Evolutionary conservation across 2,888 invertebrate species (phyloP).

Genomic region (Aricia artaxerxes): DNA sequence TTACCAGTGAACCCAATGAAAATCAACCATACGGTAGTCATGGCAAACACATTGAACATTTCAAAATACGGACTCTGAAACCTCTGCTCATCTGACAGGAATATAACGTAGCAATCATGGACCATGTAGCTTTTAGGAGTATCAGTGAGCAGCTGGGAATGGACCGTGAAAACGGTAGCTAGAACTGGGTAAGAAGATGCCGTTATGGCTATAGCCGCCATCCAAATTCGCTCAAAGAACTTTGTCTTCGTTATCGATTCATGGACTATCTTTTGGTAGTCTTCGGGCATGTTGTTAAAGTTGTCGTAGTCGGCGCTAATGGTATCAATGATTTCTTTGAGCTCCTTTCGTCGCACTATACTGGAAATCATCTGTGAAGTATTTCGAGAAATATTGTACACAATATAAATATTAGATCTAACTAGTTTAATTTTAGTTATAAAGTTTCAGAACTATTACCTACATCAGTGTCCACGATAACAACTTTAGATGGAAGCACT

Average conservation of each 20-base stretch:
- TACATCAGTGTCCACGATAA: too few species aligned
- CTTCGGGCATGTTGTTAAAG: conserved; percentile 40
- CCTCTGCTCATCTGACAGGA: conserved; percentile 38
- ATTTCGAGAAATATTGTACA: not conserved
- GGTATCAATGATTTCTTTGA: conserved; percentile 38
- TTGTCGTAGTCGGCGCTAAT: conserved; percentile 41
- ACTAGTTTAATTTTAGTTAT: too few species aligned
- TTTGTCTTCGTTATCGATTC: conserved; percentile 38
- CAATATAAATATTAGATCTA: too few species aligned
- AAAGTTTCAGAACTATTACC: too few species aligned
- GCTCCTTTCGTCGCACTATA: conserved; percentile 38
- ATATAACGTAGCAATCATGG: conserved; percentile 40
- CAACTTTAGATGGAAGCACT: too few species aligned
- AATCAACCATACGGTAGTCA: conserved; percentile 35
- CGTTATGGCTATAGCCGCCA: conserved; percentile 32
- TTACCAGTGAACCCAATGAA: conserved; percentile 42
- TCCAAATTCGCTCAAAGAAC: conserved; percentile 41
- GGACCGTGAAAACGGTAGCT: conserved; percentile 39
- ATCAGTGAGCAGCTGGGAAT: conserved; percentile 40
- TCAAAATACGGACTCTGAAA: conserved; percentile 43
- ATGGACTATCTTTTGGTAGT: conserved; percentile 35
- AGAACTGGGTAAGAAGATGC: conserved; percentile 37
- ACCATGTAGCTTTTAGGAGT: conserved; percentile 42
- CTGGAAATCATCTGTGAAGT: conserved; percentile 19
- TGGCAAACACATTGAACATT: conserved; percentile 37